A percentile compares a stretch with the other conserved stretches of the same genome.
Conservation (phyloP, 2,113 vertebrate genomes). For the Geothlypis trichas region DNA sequence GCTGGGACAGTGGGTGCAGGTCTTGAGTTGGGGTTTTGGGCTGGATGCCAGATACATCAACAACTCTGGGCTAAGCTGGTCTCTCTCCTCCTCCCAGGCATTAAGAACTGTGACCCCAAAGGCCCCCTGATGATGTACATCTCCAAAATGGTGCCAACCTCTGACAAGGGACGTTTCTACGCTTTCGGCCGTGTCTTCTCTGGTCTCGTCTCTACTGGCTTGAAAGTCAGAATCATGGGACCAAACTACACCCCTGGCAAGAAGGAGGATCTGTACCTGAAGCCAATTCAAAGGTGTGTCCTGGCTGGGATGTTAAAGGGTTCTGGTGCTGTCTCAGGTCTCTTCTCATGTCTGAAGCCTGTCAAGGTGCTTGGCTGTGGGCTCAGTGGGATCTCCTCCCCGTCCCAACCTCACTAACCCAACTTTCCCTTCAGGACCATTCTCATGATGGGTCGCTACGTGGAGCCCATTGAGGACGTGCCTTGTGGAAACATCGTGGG, state of each 20-base stretch:
- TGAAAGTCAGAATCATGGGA: conserved; percentile 96
- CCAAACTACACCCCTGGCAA: conserved; percentile 94
- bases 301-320: neutral
- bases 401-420: neutral
- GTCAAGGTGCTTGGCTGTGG: accelerated
- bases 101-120: conserved; percentile 95
- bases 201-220: conserved; percentile 87
- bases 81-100: conserved; percentile 63
- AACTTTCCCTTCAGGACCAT: conserved; percentile 80
- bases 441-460: conserved; percentile 96
- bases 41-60: accelerated
- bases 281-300: conserved; percentile 93
- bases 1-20: neutral
- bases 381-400: neutral
- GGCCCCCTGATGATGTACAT: conserved; percentile 97
- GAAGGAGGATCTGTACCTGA: conserved; percentile 93
- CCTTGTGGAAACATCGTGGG: conserved; percentile 96
- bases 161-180: conserved; percentile 94
- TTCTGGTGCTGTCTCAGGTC: too few species aligned
- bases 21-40: accelerated
- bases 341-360: accelerated
- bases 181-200: conserved; percentile 96
- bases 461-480: conserved; percentile 94
- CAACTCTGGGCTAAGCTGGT: neutral
- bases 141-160: conserved; percentile 98